Conservation (phyloP, 2,797 vertebrate genomes). For the Myotis myotis region DNA sequence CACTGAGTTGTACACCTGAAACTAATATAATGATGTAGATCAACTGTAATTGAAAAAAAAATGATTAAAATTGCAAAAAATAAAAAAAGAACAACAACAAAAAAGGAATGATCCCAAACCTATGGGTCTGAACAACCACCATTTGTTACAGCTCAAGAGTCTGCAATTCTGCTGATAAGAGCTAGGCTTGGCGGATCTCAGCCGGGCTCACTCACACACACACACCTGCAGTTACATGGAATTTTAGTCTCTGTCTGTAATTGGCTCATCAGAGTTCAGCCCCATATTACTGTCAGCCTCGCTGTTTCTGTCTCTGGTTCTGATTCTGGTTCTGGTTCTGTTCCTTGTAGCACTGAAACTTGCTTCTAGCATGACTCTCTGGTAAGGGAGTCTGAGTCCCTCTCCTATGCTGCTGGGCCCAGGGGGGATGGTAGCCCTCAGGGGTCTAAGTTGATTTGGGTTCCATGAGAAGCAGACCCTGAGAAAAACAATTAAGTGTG, state of each 20-base stretch:
- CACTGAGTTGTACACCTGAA: background rate
- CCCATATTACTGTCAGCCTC: accelerated
- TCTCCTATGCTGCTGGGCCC: background rate
- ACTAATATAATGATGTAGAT: background rate
- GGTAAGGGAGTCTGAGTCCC: background rate
- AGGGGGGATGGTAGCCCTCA: background rate
- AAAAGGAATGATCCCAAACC: background rate
- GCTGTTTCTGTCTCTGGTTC: background rate
- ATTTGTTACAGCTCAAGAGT: background rate
- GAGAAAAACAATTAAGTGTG: background rate
- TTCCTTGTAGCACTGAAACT: background rate
- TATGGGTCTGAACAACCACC: background rate
- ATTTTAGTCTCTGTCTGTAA: background rate
- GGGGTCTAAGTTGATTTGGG: background rate
- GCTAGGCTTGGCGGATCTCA: background rate
- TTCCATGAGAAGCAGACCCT: background rate
- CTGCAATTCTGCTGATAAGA: background rate
- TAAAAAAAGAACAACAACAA: background rate
- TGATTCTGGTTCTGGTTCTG: background rate
- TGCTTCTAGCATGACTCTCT: background rate
- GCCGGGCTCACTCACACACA: background rate
- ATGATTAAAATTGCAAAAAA: background rate
- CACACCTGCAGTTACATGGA: background rate
- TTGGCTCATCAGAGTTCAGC: background rate
- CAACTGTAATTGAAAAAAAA: background rate